phyloP scores from a whole-genome alignment of 2,113 vertebrate genomes.

The Pleuronectes platessa region DNA sequence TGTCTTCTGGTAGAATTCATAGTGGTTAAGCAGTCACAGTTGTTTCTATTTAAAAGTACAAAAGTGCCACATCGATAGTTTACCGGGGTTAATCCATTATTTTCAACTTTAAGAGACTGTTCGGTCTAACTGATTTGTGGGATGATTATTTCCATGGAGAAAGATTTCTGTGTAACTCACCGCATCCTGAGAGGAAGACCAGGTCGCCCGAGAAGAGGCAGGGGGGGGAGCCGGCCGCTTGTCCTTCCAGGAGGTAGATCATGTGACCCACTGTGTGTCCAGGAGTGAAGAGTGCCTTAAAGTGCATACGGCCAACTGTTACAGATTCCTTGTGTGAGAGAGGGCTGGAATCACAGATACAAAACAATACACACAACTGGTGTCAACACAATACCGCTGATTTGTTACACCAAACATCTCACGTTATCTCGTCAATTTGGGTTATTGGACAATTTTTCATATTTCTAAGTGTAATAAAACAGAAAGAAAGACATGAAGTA shows the following conservation, averaged over 20 bases:
- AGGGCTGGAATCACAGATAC: slow-evolving; percentile 78
- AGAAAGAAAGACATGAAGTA: too few species aligned
- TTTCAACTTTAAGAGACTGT: too few species aligned
- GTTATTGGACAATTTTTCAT: too few species aligned
- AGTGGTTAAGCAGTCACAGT: too few species aligned
- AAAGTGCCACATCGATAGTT: too few species aligned
- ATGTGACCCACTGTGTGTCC: slow-evolving; percentile 97
- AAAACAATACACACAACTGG: neutral
- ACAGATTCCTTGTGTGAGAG: slow-evolving; percentile 89
- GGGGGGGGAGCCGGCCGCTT: slow-evolving; percentile 81
- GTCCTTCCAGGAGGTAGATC: slow-evolving; percentile 92
- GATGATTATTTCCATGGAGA: neutral
- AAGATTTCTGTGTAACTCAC: slow-evolving; percentile 75
- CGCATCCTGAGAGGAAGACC: slow-evolving; percentile 96
- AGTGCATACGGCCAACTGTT: slow-evolving; percentile 87
- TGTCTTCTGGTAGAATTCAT: too few species aligned
- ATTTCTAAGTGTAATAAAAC: too few species aligned
- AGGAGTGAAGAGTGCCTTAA: slow-evolving; percentile 90
- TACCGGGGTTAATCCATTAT: too few species aligned
- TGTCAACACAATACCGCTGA: neutral
- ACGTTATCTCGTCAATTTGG: too few species aligned
- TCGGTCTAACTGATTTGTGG: neutral
- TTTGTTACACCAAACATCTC: neutral
- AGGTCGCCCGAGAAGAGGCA: slow-evolving; percentile 97
- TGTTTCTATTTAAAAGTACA: too few species aligned